Evolutionary conservation across 2,797 vertebrate genomes (phyloP).

Genomic region (Clamator glandarius): DNA sequence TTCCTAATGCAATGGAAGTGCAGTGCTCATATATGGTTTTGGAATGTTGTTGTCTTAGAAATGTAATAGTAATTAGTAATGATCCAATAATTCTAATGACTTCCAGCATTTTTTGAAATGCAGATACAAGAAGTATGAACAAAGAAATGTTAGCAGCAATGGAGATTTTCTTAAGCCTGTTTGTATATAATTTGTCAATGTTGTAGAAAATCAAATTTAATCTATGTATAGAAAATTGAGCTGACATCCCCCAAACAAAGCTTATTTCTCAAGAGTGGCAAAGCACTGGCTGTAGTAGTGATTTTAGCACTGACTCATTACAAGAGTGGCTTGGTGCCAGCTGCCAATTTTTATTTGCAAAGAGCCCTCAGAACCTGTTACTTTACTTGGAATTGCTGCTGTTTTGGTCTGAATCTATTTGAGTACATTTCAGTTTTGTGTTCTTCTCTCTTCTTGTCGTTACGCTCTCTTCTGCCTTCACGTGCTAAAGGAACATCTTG

Average conservation of each 20-base stretch:
- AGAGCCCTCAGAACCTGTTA: not conserved
- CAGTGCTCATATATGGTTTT: not conserved
- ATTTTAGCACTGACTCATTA: slow-evolving; percentile 44
- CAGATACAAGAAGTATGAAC: slow-evolving; percentile 14
- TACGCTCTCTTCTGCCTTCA: not conserved
- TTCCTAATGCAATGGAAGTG: slow-evolving; percentile 8
- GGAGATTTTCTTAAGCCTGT: not conserved
- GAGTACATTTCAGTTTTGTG: not conserved
- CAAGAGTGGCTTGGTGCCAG: not conserved
- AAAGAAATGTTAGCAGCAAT: slow-evolving; percentile 2
- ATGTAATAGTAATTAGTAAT: not conserved
- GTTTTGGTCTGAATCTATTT: not conserved
- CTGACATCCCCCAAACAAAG: slow-evolving; percentile 54
- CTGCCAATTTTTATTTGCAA: slow-evolving; percentile 46
- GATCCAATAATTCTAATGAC: not conserved
- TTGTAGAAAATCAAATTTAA: slow-evolving; percentile 60
- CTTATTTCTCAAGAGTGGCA: slow-evolving; percentile 15
- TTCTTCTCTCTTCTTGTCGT: not conserved
- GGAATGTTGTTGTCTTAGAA: not conserved
- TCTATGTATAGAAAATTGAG: slow-evolving; percentile 54
- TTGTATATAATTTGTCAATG: slow-evolving; percentile 45
- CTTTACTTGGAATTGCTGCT: not conserved
- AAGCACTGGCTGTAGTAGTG: not conserved
- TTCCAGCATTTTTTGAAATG: not conserved
- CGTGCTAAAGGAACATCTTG: not conserved